Percentiles rank a stretch among this genome's conserved stretches.
phyloP scores from a whole-genome alignment of 2,797 vertebrate species.

The Eulemur mongoz region DNA sequence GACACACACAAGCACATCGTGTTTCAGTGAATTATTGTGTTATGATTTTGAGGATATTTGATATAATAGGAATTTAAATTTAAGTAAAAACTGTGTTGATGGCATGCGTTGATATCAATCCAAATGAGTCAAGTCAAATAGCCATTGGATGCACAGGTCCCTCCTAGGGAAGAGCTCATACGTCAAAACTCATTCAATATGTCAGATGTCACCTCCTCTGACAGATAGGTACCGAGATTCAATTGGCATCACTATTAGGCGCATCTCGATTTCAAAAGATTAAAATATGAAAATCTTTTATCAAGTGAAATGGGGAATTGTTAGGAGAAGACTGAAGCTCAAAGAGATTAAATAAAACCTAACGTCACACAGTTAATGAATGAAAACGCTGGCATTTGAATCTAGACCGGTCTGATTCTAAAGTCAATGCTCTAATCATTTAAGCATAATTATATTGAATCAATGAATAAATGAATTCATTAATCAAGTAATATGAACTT shows the following conservation, averaged over 20 bases:
- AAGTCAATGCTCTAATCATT: background rate
- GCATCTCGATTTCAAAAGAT: background rate
- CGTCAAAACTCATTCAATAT: background rate
- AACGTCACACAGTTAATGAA: background rate
- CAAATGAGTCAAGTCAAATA: background rate
- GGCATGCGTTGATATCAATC: background rate
- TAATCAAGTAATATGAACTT: background rate
- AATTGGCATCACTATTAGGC: background rate
- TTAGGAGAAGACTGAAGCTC: background rate
- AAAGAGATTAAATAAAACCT: background rate
- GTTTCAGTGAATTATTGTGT: background rate
- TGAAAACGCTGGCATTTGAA: background rate
- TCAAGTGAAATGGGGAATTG: background rate
- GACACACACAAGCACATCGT: background rate
- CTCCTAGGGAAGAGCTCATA: background rate
- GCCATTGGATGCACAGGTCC: background rate
- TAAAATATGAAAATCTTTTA: background rate
- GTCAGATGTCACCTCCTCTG: background rate
- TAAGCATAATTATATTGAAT: background rate
- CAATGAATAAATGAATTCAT: background rate
- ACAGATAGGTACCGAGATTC: background rate
- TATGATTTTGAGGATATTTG: background rate
- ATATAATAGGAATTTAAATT: constrained; percentile 6
- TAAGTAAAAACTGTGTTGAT: background rate
- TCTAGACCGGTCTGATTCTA: background rate